phyloP scores from a whole-genome alignment of 2,113 vertebrate species.

The Numida meleagris region DNA sequence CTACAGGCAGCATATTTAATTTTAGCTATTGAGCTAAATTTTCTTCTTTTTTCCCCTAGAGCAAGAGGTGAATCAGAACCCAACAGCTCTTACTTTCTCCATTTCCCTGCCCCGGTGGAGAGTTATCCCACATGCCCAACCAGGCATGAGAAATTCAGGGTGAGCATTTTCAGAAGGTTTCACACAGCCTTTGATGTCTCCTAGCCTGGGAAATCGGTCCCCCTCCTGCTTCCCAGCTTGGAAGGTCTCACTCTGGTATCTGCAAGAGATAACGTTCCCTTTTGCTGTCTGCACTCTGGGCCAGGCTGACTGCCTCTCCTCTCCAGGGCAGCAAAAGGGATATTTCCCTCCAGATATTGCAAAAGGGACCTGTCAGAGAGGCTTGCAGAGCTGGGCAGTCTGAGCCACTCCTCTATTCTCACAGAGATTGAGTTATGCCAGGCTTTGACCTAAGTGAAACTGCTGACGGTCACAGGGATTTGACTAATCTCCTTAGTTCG shows the following conservation, averaged over 20 bases:
- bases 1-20: constrained; percentile 22
- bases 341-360: constrained; percentile 1
- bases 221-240: constrained; percentile 56
- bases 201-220: constrained; percentile 62
- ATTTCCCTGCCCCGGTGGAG: constrained; percentile 33
- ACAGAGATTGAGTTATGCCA: constrained; percentile 69
- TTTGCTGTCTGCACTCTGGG: neutral
- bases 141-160: constrained; percentile 62
- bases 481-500: constrained; percentile 60
- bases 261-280: constrained; percentile 55
- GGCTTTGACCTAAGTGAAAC: constrained; percentile 68
- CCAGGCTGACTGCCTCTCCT: neutral
- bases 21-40: constrained; percentile 26
- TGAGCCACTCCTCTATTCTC: neutral
- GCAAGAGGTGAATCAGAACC: neutral
- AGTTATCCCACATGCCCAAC: constrained; percentile 60
- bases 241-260: constrained; percentile 62
- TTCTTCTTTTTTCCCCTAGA: constrained; percentile 19
- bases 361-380: neutral
- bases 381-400: neutral
- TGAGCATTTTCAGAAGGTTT: constrained; percentile 66
- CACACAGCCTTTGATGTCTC: constrained; percentile 70
- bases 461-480: constrained; percentile 63
- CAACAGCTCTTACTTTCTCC: neutral
- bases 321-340: neutral